phyloP scores from a whole-genome alignment of 2,113 vertebrate genomes.

The Osmerus eperlanus region DNA sequence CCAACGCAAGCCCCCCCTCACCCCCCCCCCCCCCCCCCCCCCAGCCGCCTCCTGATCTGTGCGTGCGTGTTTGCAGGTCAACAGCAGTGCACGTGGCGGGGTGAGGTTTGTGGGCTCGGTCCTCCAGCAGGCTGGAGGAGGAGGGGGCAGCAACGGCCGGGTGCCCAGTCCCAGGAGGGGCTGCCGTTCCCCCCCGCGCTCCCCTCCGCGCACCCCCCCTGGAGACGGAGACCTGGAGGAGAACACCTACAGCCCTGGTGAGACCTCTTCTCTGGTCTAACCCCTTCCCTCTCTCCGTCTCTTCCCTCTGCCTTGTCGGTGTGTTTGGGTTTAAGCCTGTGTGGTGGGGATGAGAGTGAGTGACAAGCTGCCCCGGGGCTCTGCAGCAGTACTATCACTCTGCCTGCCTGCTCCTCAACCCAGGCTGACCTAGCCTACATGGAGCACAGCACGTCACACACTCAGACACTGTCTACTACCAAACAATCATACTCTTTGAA shows the following conservation, averaged over 20 bases:
- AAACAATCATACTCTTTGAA: no score
- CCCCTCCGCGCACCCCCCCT: constrained; percentile 59
- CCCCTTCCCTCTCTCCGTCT: not conserved
- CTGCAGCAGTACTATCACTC: no score
- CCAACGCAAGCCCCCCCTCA: no score
- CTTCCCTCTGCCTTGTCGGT: no score
- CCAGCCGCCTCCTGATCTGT: not conserved
- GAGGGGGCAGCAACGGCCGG: constrained; percentile 53
- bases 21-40: not conserved
- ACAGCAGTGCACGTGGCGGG: constrained; percentile 80
- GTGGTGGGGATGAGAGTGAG: no score
- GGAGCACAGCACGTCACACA: no score
- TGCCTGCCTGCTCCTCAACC: no score
- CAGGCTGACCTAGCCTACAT: no score
- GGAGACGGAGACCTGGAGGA: constrained; percentile 66
- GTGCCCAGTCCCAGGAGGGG: constrained; percentile 65
- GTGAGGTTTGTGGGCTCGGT: constrained; percentile 89
- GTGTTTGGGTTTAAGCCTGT: no score
- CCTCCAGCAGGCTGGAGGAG: constrained; percentile 73
- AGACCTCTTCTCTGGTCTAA: constrained; percentile 18
- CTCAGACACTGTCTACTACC: no score
- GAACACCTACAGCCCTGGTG: constrained; percentile 65
- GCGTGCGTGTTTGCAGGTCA: constrained; percentile 73
- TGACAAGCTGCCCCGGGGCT: no score
- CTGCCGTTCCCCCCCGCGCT: constrained; percentile 61